Evolutionary conservation across 2,113 vertebrate species (phyloP), one percentile per base, ranked within the genome.

Genomic region (Calyptommatus sinebrachiatus): DNA sequence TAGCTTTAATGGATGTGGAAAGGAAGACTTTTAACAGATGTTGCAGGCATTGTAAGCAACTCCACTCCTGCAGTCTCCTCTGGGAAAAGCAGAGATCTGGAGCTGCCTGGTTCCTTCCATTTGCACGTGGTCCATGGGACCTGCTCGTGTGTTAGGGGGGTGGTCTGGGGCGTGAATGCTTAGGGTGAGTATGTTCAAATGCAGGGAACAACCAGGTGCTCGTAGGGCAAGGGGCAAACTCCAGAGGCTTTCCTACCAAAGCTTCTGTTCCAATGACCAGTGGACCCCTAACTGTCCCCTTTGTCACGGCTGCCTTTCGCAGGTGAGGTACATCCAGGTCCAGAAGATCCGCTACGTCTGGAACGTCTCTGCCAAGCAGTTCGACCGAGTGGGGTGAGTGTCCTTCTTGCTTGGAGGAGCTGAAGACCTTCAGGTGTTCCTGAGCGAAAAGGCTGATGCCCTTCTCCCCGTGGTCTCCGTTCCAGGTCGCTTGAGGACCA

Each of bases 301-400:
- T 28, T 28, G 28, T 3, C 63, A 28, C 12, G 11, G 26, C n/a
- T 66, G 12, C 9, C 28, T 28, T 70, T 89, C 90, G 46, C 73
- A 96, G 94, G 16, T 94, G 26, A 89, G 86, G 31, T 94, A 78
- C 75, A 89, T 95, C 71, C 90, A 92, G 77, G 92, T 94, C 66
- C 94, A 95, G 88, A 95, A 95, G 90, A 91, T 94, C 65, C 88
- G 79, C 76, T 94, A 95, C 10, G 50, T 93, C 79, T 95, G 94
- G 94, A 86, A 94, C 81, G 74, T 85, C 29, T 65, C 81, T 16
- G 88, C 89, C 79, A 92, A 93, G 77, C 78, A 65, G 18, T 95
- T 96, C 84, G 88, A 82, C 77, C 94, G 91, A 90, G 87, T 91
- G 46, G 94, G 92, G 95, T 95, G 84, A 91, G 93, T 90, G 22